Evolutionary conservation across 2,888 invertebrate species (phyloP), one percentile per base, ranked within the genome.

Genomic region (Capitulum mitella): DNA sequence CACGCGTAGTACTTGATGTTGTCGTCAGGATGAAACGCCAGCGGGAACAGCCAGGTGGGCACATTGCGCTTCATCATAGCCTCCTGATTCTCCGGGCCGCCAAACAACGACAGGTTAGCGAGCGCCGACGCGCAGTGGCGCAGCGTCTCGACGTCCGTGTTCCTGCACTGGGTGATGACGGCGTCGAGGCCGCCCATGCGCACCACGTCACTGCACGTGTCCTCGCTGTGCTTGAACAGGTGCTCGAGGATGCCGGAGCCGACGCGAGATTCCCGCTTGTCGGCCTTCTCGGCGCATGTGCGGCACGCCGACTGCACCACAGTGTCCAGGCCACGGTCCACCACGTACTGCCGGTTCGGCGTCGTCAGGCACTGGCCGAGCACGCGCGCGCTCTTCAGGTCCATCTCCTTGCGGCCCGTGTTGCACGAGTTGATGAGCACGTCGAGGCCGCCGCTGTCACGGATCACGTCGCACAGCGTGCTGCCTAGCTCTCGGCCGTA

Each of bases 1-100:
- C 98, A 99, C 22, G 99, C 98, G 85, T 98, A 99, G 87, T 99
- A 99, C 86, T 97, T 95, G 81, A 97, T 95, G 83, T 97, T 95
- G 85, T 98, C 98, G 85, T 99, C 98, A 83, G 91, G 91, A 85
- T 97, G 95, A 85, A 97, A 98, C 32, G 98, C 99, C 82, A 99
- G 86, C 0, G 98, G 97, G 86, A 98, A 99, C 80, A 99, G 87
- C 99, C 99, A 99, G 90, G 94, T 92, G 8, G 95, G 95, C 19
- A 94, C 95, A 86, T 95, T 95, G 81, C 93, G 89, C 84, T 94
- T 93, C 82, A 98, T 96, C 98, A 98, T 98, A 0, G 94, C 94
- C 86, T 96, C 95, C 86, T 98, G 98, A 85, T 97, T 97, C 84
- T 98, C 97, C 2, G 95, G 93, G 3, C 97, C 98, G 81, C 98